These are phyloP conservation scores for Danionella dracula DNA, from an alignment of 2,797 vertebrate genomes.

Conservation along the genomic window DNA sequence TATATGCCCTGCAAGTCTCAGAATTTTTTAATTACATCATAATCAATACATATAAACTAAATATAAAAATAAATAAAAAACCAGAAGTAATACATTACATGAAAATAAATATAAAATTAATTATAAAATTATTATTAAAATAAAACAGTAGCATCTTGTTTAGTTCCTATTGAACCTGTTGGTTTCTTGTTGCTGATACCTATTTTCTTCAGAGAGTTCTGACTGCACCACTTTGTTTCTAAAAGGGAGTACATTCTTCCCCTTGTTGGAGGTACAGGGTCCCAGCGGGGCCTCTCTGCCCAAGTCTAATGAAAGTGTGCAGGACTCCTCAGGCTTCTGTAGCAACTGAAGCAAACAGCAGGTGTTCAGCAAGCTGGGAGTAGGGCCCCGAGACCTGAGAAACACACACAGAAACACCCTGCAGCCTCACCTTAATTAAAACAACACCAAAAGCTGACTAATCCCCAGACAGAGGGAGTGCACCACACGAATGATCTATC, in stretches of 20 bases:
- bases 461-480: constrained; percentile 4
- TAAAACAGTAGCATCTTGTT: too few relatives aligned
- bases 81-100: too few relatives aligned
- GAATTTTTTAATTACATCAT: too few relatives aligned
- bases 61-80: too few relatives aligned
- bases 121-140: too few relatives aligned
- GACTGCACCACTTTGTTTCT: not conserved
- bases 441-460: constrained; percentile 26
- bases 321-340: not conserved
- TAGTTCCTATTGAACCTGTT: not conserved
- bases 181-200: not conserved
- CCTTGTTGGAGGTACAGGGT: not conserved
- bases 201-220: not conserved
- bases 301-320: constrained; percentile 18
- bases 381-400: constrained; percentile 7
- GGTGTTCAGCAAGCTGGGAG: constrained; percentile 35
- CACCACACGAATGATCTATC: not conserved
- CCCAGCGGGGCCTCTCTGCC: constrained; percentile 3
- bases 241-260: not conserved
- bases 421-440: constrained; percentile 26
- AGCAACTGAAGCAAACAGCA: constrained; percentile 29
- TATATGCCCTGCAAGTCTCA: too few relatives aligned
- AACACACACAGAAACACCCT: constrained; percentile 8
- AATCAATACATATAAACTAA: too few relatives aligned
- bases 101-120: too few relatives aligned